Evolutionary conservation across 2,888 invertebrate genomes (phyloP).

Genomic region (Eumacrocentrus americanus): DNA sequence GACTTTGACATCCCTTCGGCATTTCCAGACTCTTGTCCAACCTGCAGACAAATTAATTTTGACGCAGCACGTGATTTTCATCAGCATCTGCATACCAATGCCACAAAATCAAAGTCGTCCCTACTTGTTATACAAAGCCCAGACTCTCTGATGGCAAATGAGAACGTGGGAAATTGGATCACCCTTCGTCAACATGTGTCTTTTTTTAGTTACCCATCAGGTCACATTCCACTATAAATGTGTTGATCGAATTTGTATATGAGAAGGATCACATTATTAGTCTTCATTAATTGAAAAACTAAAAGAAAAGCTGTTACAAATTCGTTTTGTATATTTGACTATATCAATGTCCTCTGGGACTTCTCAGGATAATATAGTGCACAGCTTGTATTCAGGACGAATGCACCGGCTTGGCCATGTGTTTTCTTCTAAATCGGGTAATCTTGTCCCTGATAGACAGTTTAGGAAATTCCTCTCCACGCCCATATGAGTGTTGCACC

Average conservation of each 20-base stretch:
- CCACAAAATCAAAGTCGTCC: not conserved
- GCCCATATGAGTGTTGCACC: too few relatives aligned
- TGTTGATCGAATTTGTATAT: not conserved
- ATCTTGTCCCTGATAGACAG: too few relatives aligned
- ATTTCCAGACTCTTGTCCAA: not conserved
- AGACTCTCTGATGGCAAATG: not conserved
- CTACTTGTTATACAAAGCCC: not conserved
- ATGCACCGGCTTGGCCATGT: constrained; percentile 18
- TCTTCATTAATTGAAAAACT: constrained; percentile 3
- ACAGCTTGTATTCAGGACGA: constrained; percentile 12
- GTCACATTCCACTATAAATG: not conserved
- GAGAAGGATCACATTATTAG: constrained; percentile 9
- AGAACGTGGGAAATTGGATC: constrained; percentile 3
- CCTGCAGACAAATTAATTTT: not conserved
- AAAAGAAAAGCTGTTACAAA: constrained; percentile 14
- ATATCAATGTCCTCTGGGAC: not conserved
- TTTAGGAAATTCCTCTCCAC: too few relatives aligned
- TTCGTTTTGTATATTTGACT: constrained; percentile 12
- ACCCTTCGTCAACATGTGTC: not conserved
- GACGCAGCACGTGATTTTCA: constrained; percentile 2
- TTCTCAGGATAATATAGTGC: too few relatives aligned
- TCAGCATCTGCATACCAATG: not conserved
- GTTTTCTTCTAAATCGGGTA: not conserved
- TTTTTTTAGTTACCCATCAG: constrained; percentile 9
- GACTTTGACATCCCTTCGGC: not conserved